A percentile compares a stretch with the other conserved stretches of the same genome.
Conservation (phyloP, 2,113 vertebrate species). For the Nettapus auritus region DNA sequence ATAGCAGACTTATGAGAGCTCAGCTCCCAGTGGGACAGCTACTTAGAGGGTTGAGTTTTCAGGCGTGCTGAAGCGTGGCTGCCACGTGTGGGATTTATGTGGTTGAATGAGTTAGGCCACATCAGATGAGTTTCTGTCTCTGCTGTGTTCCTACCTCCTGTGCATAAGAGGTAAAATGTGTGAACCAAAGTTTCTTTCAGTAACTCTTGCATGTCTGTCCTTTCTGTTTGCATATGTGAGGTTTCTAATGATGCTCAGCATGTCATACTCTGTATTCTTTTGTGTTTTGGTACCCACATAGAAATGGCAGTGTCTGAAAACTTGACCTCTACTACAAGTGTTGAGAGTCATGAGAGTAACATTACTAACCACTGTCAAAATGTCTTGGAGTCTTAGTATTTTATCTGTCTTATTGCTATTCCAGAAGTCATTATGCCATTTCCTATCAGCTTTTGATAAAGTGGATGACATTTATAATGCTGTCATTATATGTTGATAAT, state of each 20-base stretch:
- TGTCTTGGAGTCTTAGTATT: not conserved
- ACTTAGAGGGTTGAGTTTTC: not conserved
- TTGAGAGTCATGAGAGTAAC: not conserved
- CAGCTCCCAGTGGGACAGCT: not conserved
- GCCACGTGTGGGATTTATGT: rapidly evolving
- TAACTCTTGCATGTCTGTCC: not conserved
- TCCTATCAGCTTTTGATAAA: not conserved
- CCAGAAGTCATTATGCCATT: not conserved
- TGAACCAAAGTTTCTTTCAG: not conserved
- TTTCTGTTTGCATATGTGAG: not conserved
- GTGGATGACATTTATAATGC: not conserved
- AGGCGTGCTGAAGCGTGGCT: not conserved
- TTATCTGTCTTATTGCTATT: not conserved
- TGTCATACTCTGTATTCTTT: not conserved
- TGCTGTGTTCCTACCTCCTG: not conserved
- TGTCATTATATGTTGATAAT: not conserved
- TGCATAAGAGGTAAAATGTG: not conserved
- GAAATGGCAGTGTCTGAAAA: not conserved
- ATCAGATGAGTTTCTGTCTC: not conserved
- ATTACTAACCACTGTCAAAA: not conserved
- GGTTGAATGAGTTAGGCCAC: not conserved
- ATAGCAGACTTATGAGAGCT: not conserved
- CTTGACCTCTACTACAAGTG: not conserved
- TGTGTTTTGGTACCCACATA: not conserved
- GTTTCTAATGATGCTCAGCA: not conserved